Base-by-base conservation (phyloP, 2,888 invertebrate species). In the Ypsolopha sequella region DNA sequence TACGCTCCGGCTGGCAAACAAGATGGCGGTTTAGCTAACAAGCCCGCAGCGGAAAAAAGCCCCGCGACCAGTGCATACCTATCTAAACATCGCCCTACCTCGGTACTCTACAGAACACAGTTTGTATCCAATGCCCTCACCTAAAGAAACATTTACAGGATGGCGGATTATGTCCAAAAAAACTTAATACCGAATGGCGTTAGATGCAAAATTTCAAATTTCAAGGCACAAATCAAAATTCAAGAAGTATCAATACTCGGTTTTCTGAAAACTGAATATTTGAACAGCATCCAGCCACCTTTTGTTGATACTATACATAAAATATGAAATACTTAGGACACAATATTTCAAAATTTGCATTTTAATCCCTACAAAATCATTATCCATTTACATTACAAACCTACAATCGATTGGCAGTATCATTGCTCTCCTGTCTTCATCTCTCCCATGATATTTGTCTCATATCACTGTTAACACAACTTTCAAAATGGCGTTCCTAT, bases 371-470 rank as follows among this genome's bases (percentile, higher is more conserved):
- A 81, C 79, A 80, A 80, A 81, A 76, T 75, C 77, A 79, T 78
- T n/a, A 76, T 70, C 70, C 71, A 72, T 73, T 76, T 76, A 63
- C 68, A 65, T 68, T 68, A 76, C 79, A 72, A 78, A 77, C 74
- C 81, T 84, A 82, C 80, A 76, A 79, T 78, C 84, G 79, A 84
- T 82, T 85, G 85, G 84, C 85, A 85, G 85, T 85, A 82, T 80
- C 70, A 70, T 66, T 70, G 64, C 63, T 66, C 54, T 63, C 65
- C 63, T 11, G 9, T 35, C n/a, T n/a, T 24, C 35, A 35, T 34
- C 68, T 61, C 71, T 66, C 38, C 38, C 13, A n/a, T 80, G 81
- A 80, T 80, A 80, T 77, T 64, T 63, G 59, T 62, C 65, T 66
- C 72, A 64, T 64, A 65, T 66, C 68, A 60, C 51, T 54, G 35